Conservation (phyloP, 1,140 invertebrate species). For the Drosophila busckii region DNA sequence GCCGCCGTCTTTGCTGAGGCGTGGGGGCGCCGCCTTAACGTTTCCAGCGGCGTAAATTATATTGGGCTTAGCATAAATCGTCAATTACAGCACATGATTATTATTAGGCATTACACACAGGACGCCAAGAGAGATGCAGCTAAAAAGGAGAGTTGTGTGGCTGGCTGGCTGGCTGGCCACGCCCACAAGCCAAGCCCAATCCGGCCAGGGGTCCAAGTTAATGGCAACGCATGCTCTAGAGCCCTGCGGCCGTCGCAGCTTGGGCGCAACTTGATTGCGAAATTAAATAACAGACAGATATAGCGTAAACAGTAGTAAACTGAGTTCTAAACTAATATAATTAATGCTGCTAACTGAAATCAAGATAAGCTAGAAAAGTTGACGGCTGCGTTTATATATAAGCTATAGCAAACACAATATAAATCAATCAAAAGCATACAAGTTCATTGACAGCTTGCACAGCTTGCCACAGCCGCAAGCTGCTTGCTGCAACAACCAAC, state of each 20-base stretch:
- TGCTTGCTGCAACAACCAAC: constrained; percentile 18
- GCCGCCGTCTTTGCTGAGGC: neutral
- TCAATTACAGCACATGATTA: constrained; percentile 75
- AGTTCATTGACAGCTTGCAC: constrained; percentile 78
- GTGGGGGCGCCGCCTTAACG: constrained; percentile 48
- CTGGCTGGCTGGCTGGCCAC: constrained; percentile 42
- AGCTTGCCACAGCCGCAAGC: constrained; percentile 61
- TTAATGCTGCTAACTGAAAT: too few species aligned
- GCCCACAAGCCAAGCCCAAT: constrained; percentile 70
- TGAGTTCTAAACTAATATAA: too few species aligned
- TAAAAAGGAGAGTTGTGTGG: constrained; percentile 10
- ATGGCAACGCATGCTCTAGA: constrained; percentile 44
- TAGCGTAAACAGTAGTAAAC: too few species aligned
- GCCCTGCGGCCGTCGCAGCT: too few species aligned
- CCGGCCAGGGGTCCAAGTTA: constrained; percentile 60
- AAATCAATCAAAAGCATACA: constrained; percentile 75
- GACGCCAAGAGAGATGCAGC: constrained; percentile 8
- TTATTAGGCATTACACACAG: constrained; percentile 66
- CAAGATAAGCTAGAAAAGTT: too few species aligned
- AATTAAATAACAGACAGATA: too few species aligned
- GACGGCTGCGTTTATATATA: too few species aligned
- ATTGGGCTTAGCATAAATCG: constrained; percentile 74
- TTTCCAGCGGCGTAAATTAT: constrained; percentile 73
- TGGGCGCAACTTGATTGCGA: too few species aligned
- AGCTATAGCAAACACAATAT: constrained; percentile 58